Evolutionary conservation across 2,888 invertebrate genomes (phyloP).

Genomic region (Dichetophora obliterata): DNA sequence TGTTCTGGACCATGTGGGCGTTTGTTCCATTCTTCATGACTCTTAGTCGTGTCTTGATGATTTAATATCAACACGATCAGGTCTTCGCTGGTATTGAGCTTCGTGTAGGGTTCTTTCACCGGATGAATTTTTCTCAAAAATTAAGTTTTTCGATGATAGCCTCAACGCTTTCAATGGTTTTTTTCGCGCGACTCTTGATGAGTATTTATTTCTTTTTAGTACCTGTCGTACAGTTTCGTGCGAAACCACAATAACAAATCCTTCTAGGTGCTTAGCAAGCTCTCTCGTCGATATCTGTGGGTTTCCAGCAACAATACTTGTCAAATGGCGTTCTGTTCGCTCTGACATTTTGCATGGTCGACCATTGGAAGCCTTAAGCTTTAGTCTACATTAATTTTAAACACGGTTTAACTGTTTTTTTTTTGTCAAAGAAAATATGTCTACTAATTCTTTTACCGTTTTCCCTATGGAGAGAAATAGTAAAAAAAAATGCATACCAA

Average conservation of each 20-base stretch:
- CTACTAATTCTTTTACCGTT: no score
- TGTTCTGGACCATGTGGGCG: no score
- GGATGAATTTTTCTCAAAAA: no score
- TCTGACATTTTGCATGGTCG: neutral
- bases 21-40: no score
- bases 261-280: conserved; percentile 44
- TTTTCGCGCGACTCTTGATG: conserved; percentile 45
- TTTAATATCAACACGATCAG: no score
- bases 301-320: conserved; percentile 43
- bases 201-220: conserved; percentile 42
- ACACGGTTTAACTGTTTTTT: no score
- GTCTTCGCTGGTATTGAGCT: no score
- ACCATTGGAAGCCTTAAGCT: no score
- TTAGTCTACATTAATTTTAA: no score
- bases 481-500: conserved; percentile 43
- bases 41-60: no score
- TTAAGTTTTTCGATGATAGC: conserved; percentile 26
- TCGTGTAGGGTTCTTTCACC: no score
- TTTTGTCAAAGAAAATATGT: no score
- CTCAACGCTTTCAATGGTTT: conserved; percentile 35
- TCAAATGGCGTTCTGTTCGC: conserved; percentile 36
- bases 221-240: conserved; percentile 45
- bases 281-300: conserved; percentile 44
- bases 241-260: conserved; percentile 41
- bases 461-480: conserved; percentile 26